phyloP scores from a whole-genome alignment of 2,888 invertebrate genomes.

The Hanleya hanleyi region DNA sequence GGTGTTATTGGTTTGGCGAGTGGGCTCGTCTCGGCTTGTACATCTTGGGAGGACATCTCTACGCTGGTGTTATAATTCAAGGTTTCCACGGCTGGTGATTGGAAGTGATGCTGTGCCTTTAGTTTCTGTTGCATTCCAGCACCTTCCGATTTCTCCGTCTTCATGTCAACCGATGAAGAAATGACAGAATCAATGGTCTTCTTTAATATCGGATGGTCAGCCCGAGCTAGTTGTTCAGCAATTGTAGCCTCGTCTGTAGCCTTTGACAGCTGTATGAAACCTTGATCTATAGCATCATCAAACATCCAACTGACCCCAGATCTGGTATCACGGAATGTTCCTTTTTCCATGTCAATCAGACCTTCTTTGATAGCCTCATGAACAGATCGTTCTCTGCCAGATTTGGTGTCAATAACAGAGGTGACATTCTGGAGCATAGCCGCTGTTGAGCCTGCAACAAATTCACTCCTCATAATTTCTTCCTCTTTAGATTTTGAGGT shows the following conservation, averaged over 20 bases:
- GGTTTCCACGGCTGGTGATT: constrained; percentile 5
- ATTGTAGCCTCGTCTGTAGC: constrained; percentile 55
- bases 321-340: constrained; percentile 88
- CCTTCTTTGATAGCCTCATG: constrained; percentile 63
- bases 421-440: constrained; percentile 55
- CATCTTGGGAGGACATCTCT: neutral
- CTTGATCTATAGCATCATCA: constrained; percentile 86
- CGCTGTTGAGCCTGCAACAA: constrained; percentile 50
- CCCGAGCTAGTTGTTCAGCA: constrained; percentile 15
- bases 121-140: no score
- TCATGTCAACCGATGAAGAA: constrained; percentile 7
- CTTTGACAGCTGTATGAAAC: constrained; percentile 74
- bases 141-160: neutral
- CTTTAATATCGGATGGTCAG: neutral
- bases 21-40: neutral
- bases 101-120: neutral
- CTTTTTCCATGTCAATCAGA: constrained; percentile 75
- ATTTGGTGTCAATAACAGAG: constrained; percentile 83
- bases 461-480: constrained; percentile 58
- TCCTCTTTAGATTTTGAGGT: constrained; percentile 56
- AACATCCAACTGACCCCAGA: constrained; percentile 86
- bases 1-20: neutral
- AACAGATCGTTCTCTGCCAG: constrained; percentile 75
- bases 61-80: constrained; percentile 10
- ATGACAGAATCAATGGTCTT: neutral